Evolutionary conservation across 2,113 vertebrate genomes (phyloP).

Genomic region (Coptodon bakossiorum): DNA sequence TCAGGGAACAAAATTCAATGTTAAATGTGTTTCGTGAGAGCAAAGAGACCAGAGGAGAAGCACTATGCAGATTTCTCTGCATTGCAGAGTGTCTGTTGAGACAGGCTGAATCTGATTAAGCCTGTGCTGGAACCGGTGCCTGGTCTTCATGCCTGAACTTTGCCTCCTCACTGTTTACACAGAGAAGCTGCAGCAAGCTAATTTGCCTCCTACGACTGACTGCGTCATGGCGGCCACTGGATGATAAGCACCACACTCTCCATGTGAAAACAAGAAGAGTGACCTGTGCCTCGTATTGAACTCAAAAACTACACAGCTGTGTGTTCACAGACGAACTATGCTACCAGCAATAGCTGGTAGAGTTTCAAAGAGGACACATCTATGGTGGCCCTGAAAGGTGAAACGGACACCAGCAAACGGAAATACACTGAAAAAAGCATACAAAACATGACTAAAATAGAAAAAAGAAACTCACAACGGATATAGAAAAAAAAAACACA

Average conservation of each 20-base stretch:
- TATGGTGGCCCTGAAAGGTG: background rate
- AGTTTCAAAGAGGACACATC: background rate
- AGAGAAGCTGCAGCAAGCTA: slow-evolving; percentile 23
- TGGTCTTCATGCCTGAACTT: slow-evolving; percentile 50
- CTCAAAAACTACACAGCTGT: background rate
- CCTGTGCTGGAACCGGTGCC: slow-evolving; percentile 19
- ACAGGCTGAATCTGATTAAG: slow-evolving; percentile 32
- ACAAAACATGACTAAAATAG: background rate
- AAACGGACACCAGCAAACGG: background rate
- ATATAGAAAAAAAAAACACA: background rate
- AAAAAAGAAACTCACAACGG: background rate
- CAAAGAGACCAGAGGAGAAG: background rate
- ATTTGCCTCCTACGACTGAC: slow-evolving; percentile 8
- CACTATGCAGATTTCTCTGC: slow-evolving; percentile 49
- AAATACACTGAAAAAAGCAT: background rate
- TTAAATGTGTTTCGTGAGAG: background rate
- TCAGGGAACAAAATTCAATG: background rate
- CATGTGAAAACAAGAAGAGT: slow-evolving; percentile 15
- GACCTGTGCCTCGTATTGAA: background rate
- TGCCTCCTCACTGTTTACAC: slow-evolving; percentile 53
- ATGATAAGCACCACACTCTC: slow-evolving; percentile 22
- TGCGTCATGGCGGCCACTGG: slow-evolving; percentile 13
- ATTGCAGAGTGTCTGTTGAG: slow-evolving; percentile 46
- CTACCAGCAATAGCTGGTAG: background rate
- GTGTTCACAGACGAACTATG: background rate